A percentile compares a stretch with the other conserved stretches of the same genome.
Evolutionary conservation across 1,140 invertebrate species (phyloP).

Genomic region (Bombyx mandarina): DNA sequence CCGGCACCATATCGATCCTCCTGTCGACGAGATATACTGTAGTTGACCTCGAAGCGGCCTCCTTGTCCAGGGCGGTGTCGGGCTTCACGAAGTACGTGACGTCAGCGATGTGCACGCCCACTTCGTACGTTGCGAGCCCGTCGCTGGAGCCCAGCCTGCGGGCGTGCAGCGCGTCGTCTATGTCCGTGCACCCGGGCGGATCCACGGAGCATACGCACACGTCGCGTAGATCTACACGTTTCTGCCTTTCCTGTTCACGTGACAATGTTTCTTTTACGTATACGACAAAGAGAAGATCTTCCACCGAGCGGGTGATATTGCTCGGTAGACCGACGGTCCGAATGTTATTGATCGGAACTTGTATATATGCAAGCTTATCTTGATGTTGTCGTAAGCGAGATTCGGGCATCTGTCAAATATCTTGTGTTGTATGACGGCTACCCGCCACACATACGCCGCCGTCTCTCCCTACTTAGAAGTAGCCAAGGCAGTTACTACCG

Average conservation of each 20-base stretch:
- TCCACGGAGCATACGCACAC: conserved; percentile 96
- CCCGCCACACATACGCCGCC: too few species aligned
- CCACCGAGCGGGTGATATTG: too few species aligned
- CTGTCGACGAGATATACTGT: conserved; percentile 93
- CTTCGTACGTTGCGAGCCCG: conserved; percentile 56
- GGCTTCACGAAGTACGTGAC: conserved; percentile 95
- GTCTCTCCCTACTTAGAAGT: too few species aligned
- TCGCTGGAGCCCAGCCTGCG: conserved; percentile 81
- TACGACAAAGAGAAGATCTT: too few species aligned
- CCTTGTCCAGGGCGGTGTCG: conserved; percentile 88
- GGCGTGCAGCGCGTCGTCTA: conserved; percentile 98
- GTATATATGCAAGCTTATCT: too few species aligned
- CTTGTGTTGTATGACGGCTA: too few species aligned
- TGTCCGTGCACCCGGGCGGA: conserved; percentile 98
- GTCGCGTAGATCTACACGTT: conserved; percentile 86
- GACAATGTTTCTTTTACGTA: background rate
- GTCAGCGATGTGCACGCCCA: conserved; percentile 97
- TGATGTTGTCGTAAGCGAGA: too few species aligned
- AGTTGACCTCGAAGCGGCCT: conserved; percentile 88
- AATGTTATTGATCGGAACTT: too few species aligned
- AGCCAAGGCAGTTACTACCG: too few species aligned
- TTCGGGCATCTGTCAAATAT: too few species aligned
- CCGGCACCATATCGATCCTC: conserved; percentile 91
- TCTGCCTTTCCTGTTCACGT: conserved; percentile 78
- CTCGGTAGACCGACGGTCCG: too few species aligned